These are phyloP conservation scores for Calliphora vicina DNA, from an alignment of 1,140 invertebrate species.

Conservation along the genomic window DNA sequence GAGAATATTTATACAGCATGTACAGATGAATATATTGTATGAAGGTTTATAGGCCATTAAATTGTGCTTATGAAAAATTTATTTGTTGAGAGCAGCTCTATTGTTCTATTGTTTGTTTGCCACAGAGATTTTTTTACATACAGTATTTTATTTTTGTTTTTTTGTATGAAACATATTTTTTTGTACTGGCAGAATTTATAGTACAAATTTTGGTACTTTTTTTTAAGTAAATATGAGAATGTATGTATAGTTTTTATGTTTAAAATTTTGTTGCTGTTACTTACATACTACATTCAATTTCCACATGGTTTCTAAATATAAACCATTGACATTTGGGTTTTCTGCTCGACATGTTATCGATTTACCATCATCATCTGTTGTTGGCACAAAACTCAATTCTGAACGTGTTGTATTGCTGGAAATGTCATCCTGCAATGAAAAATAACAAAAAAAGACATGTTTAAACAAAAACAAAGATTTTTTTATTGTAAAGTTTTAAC, in stretches of 20 bases:
- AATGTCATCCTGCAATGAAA: constrained; percentile 73
- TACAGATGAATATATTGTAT: not conserved
- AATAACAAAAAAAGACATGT: not conserved
- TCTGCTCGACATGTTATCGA: constrained; percentile 85
- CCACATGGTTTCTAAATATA: constrained; percentile 83
- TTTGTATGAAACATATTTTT: not conserved
- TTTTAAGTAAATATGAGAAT: too few species aligned
- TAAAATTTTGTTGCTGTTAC: not conserved
- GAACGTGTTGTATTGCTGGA: constrained; percentile 82
- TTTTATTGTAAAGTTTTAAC: not conserved
- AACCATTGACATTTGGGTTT: constrained; percentile 83
- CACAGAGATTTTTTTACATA: not conserved
- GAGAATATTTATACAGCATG: not conserved
- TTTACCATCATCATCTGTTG: constrained; percentile 85
- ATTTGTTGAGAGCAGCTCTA: not conserved
- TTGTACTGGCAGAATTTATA: not conserved
- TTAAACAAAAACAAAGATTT: not conserved
- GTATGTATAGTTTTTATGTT: not conserved
- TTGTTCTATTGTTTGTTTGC: constrained; percentile 7
- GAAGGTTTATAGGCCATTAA: constrained; percentile 11
- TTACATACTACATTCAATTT: constrained; percentile 71
- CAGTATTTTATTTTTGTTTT: not conserved
- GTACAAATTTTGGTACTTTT: not conserved
- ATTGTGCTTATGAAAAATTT: constrained; percentile 12
- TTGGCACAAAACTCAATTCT: constrained; percentile 83